Conservation (phyloP, 2,888 invertebrate species). For the Hemithea aestivaria region DNA sequence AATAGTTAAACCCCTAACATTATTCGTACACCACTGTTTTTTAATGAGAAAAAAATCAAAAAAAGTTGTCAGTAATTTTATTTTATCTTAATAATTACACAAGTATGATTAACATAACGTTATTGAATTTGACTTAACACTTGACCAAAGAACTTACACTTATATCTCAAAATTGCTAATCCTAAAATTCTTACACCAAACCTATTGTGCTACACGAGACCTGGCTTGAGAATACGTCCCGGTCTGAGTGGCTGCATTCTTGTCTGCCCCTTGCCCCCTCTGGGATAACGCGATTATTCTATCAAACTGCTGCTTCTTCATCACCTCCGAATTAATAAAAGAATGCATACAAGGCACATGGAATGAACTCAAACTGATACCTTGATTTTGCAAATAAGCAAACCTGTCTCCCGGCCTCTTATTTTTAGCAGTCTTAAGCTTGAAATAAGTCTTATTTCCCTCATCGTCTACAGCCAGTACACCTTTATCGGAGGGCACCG, state of each 20-base stretch:
- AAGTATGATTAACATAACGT: constrained; percentile 31
- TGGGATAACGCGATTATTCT: constrained; percentile 14
- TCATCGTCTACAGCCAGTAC: constrained; percentile 48
- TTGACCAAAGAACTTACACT: constrained; percentile 52
- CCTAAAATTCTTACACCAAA: constrained; percentile 21
- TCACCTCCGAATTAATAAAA: constrained; percentile 52
- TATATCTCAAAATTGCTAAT: no score
- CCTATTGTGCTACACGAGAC: no score
- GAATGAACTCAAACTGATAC: constrained; percentile 63
- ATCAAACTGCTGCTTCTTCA: constrained; percentile 48
- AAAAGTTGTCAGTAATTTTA: constrained; percentile 30
- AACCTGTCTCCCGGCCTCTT: constrained; percentile 48
- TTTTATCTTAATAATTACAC: constrained; percentile 27
- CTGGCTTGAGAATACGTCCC: no score
- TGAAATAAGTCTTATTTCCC: constrained; percentile 61
- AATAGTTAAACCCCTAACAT: no score
- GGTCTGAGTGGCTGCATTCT: no score
- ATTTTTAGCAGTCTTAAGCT: constrained; percentile 39
- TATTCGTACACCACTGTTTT: no score
- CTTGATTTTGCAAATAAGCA: constrained; percentile 40
- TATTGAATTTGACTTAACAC: constrained; percentile 61
- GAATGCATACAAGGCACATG: constrained; percentile 66
- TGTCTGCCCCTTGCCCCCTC: no score
- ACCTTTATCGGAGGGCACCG: constrained; percentile 55
- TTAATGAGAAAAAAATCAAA: no score